Base-by-base conservation (phyloP, 2,113 vertebrate species). In the Seriola aureovittata region DNA sequence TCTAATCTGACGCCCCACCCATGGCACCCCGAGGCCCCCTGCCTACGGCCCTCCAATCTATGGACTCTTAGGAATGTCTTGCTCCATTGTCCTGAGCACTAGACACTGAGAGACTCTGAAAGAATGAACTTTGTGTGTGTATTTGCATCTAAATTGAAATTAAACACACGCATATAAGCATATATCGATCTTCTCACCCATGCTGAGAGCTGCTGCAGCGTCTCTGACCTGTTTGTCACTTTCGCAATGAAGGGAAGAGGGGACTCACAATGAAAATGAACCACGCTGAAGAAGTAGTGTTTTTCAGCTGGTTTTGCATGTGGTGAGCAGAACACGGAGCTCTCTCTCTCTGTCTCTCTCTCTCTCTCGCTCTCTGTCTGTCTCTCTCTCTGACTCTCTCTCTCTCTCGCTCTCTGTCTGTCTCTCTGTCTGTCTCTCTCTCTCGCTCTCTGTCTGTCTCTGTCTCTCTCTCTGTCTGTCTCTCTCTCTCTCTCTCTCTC, bases 1-100 rank as follows among this genome's bases (percentile, higher is more conserved):
- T 91, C 87, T 89, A 93, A 91, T 93, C 91, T 88, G 81, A 78
- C 8, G 71, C 85, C 83, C 84, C 86, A 68, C 83, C 88, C 93
- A 29, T 69, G 50, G 60, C 71, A 76, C 82, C 77, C 77, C n/a
- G 1, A 55, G 55, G 25, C 80, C 82, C 77, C 68, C 81, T 44
- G 60, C 66, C 44, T 67, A 19, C 38, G 23, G 59, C 75, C 65
- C 72, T 83, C 64, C 74, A 80, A 70, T 83, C 73, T 74, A 52
- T 86, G 75, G 68, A 89, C 71, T 85, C 68, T 75, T 0, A 73
- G 85, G 90, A 93, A 91, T 94, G 71, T 87, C 85, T 85, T 38
- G 4, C 78, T 25, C 81, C 17, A 69, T 89, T 88, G 78, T 88
- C 71, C 71, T 0, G 57, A 60, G 73, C 21, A 3, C 60, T 6